phyloP scores from a whole-genome alignment of 1,140 invertebrate species.

The Cydia amplana region DNA sequence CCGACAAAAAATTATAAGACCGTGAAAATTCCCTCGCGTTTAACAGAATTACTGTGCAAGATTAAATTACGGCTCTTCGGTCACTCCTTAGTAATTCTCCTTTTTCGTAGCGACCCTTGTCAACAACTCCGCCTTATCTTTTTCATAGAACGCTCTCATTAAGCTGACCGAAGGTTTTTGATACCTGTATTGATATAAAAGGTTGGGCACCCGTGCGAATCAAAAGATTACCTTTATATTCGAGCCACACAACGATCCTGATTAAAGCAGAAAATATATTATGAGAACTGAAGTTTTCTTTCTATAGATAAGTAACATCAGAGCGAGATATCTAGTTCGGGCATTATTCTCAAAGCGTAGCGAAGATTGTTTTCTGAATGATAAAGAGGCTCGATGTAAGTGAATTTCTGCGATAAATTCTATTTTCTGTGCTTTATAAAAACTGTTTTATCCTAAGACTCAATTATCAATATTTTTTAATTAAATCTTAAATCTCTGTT shows the following conservation, averaged over 20 bases:
- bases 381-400: not conserved
- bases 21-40: slow-evolving; percentile 41
- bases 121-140: slow-evolving; percentile 61
- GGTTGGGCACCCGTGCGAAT: not conserved
- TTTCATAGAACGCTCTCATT: slow-evolving; percentile 63
- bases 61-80: slow-evolving; percentile 62
- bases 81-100: slow-evolving; percentile 69
- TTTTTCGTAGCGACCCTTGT: slow-evolving; percentile 64
- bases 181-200: slow-evolving; percentile 48
- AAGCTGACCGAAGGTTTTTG: slow-evolving; percentile 54
- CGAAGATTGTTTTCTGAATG: not conserved
- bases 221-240: slow-evolving; percentile 18
- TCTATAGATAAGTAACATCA: not conserved
- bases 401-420: not conserved
- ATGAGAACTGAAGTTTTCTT: not conserved
- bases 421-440: not conserved
- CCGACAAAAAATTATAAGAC: slow-evolving; percentile 22
- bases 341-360: not conserved
- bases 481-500: not conserved
- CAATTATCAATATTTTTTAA: not conserved
- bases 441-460: not conserved
- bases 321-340: not conserved
- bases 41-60: slow-evolving; percentile 59
- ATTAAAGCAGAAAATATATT: not conserved
- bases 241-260: not conserved